These are phyloP conservation scores for Clinocottus analis DNA, from an alignment of 2,113 vertebrate genomes.

Conservation along the genomic window DNA sequence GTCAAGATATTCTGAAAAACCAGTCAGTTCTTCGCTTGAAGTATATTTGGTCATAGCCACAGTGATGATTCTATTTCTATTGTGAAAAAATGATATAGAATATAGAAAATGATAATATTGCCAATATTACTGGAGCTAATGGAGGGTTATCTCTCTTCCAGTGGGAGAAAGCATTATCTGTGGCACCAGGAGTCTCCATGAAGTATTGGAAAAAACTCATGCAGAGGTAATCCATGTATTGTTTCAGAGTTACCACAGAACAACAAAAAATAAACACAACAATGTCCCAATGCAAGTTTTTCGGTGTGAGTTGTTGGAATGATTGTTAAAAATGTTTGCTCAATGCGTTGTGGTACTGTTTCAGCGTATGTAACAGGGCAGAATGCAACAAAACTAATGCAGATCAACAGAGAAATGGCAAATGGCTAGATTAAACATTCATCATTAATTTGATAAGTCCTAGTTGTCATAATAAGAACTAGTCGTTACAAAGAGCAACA, in stretches of 20 bases:
- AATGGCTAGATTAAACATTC: too few relatives aligned
- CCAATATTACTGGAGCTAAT: not conserved
- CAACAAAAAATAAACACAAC: not conserved
- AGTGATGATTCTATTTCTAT: not conserved
- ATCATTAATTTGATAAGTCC: too few relatives aligned
- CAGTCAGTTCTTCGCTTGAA: not conserved
- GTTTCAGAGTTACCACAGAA: not conserved
- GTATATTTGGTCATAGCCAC: not conserved
- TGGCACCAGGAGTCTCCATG: constrained; percentile 97
- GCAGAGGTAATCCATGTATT: constrained; percentile 87
- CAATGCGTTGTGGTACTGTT: not conserved
- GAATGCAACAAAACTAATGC: not conserved
- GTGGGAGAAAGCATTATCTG: constrained; percentile 97
- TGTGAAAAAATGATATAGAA: not conserved
- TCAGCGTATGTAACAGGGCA: not conserved
- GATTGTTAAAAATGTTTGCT: not conserved
- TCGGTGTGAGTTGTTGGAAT: not conserved
- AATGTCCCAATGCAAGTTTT: not conserved
- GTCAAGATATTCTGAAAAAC: not conserved
- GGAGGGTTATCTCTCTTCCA: constrained; percentile 63
- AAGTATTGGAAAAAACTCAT: constrained; percentile 98
- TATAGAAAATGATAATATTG: not conserved
- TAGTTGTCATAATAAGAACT: too few relatives aligned
- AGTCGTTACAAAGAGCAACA: too few relatives aligned
- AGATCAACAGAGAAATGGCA: not conserved